Evolutionary conservation across 64 coral and sea anemone genomes (phyloP), one percentile per base, ranked within the genome.

Genomic region (Pocillopora damicornis): DNA sequence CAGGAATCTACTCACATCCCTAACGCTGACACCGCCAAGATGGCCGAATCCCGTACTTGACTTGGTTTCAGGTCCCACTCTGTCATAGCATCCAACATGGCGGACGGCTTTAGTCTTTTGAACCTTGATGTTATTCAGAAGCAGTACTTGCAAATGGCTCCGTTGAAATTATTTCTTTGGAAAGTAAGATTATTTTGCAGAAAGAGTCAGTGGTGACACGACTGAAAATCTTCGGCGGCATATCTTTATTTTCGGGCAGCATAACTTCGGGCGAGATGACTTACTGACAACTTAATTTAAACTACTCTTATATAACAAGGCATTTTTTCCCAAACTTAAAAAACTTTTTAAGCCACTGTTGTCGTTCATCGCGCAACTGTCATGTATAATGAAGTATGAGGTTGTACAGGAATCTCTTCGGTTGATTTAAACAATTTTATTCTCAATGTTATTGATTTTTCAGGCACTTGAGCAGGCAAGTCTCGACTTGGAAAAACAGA

Each of bases 1-100:
- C 20, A n/a, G 15, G 86, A 88, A 92, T 95, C 71, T 85, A 98
- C 95, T 93, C 75, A 98, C 95, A 98, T 98, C 58, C 1, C 15
- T 1, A 13, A 18, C 10, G 9, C 61, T 12, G 76, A 37, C 8
- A 22, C 71, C 65, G 60, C 15, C 37, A 79, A 79, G 64, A 58
- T 67, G 61, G 35, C 35, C 45, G 75, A 63, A 73, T 71, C 25
- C 77, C 1, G 15, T 15, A 30, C 36, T 20, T 56, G 15, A 82
- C 30, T 93, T 79, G 82, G 36, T 62, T 66, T 89, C 90, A 92
- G 94, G 58, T 37, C 61, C 74, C 74, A 4, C 18, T 1, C 36
- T 12, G 79, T 56, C 35, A 59, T 20, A 58, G 22, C 69, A 57
- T 64, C 15, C 66, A 88, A 34, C 61, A 92, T 87, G 85, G 82